Base-by-base conservation (phyloP, 2,797 vertebrate species). In the Microtus obscurus region DNA sequence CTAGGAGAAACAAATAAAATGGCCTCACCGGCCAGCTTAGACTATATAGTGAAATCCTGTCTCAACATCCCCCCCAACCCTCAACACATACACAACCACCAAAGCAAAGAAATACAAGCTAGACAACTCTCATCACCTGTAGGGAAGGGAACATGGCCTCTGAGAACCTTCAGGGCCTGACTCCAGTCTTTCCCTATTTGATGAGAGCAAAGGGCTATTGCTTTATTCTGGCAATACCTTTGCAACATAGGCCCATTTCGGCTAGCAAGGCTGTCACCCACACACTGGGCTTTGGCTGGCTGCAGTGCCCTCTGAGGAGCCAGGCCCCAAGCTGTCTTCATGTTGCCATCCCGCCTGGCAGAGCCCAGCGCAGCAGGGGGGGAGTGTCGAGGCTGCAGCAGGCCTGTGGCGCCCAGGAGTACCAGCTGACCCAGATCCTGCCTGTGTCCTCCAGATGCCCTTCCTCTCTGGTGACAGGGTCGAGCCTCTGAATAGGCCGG, bases 401-500 rank as follows among this genome's bases (percentile, higher is more conserved):
- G 59, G 43, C 21, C 63, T 43, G 43, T 1, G 51, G 69, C 19
- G 53, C 79, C 79, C 0, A 0, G 63, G 88, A 65, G 48, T 79
- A 85, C 89, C 94, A 85, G 79, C 82, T 61, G 94, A 67, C 93
- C 37, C 16, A 51, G 86, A 74, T 73, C 81, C 74, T 2, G 11
- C 82, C 78, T 29, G 7, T 85, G 97, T 67, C 95, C 95, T 93
- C 93, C 74, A 93, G 63, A 43, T 86, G 93, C 87, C 95, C 95
- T 96, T 96, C 85, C 63, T 65, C 87, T 67, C 91, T 25, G 40
- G 65, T 34, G 83, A 53, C 31, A 2, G 21, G 63, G 59, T 43
- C n/a, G 16, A 53, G 37, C 77, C 48, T 79, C 51, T 23, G 25
- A 71, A 87, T n/a, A 90, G 73, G 51, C 37, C 29, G 51, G 95